Evolutionary conservation across 2,113 vertebrate genomes (phyloP), one percentile per base, ranked within the genome.

Genomic region (Corvus moneduloides): DNA sequence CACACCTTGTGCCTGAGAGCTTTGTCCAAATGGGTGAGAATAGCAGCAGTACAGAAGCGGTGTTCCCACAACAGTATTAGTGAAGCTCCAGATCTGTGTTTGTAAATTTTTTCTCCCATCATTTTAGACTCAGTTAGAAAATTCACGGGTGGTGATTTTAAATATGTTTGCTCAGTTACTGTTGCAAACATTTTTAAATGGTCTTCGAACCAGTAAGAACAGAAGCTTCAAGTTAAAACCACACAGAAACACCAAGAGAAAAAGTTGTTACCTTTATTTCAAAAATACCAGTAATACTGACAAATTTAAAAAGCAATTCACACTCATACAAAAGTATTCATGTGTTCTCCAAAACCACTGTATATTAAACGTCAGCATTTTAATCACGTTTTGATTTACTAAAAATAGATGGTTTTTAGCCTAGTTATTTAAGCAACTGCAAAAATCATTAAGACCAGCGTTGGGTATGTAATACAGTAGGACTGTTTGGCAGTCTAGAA

Each of bases 211-310:
- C 23, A 33, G 20, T 19, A 49, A 39, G n/a, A 86, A 41, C 4
- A 54, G 61, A 55, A 87, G 21, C 5, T 3, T 51, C 2, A 90
- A 80, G n/a, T 67, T 63, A 80, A 96, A 37, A 37, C 17, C 39
- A 81, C 62, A 44, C 48, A 61, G 52, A 81, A 74, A 68, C 73
- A 19, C 88, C 56, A 86, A 73, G 87, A 68, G 93, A 97, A 98
- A 97, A 96, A 97, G 96, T 97, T 97, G 94, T 96, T 97, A 97
- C 94, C 97, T 98, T 98, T 98, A 98, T 98, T 98, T 97, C 97
- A 98, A 98, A 97, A 98, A 98, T 97, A 98, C 91, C 96, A 96
- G 10, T 98, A 98, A 98, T 98, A 98, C 98, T 98, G 98, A 98
- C 97, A 98, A 95, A 98, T 97, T 97, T 98, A 97, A 97, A 97